Evolutionary conservation across 2,888 invertebrate genomes (phyloP).

Genomic region (Leptura quadrifasciata): DNA sequence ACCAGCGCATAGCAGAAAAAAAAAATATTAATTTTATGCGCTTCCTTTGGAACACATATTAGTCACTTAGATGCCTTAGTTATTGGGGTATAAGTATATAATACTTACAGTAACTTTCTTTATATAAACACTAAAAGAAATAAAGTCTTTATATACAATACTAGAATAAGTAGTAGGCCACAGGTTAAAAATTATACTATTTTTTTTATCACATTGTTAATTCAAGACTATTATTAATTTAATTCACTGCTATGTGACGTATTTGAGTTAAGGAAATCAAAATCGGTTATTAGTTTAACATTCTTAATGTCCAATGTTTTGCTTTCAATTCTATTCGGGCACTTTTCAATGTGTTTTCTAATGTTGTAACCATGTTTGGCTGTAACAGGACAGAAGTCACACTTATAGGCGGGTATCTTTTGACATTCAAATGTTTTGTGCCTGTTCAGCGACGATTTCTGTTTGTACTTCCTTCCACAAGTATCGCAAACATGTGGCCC

Average conservation of each 20-base stretch:
- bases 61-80: no score
- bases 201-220: no score
- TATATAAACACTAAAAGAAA: neutral
- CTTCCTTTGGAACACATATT: no score
- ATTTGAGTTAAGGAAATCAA: neutral
- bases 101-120: neutral
- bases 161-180: neutral
- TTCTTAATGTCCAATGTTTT: neutral
- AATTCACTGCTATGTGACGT: no score
- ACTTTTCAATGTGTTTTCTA: constrained; percentile 13
- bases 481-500: constrained; percentile 29
- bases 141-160: neutral
- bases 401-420: constrained; percentile 61
- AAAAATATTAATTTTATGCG: no score
- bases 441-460: constrained; percentile 35
- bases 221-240: no score
- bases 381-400: constrained; percentile 20
- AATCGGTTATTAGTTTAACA: neutral
- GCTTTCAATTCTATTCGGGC: neutral
- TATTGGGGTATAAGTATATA: no score
- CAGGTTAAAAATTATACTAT: neutral
- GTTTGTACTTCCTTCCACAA: constrained; percentile 46
- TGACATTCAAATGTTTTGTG: constrained; percentile 50
- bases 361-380: constrained; percentile 19
- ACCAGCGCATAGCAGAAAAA: no score